A percentile compares a stretch with the other conserved stretches of the same genome.
phyloP scores from a whole-genome alignment of 2,113 vertebrate species.

The Cathartes aura region DNA sequence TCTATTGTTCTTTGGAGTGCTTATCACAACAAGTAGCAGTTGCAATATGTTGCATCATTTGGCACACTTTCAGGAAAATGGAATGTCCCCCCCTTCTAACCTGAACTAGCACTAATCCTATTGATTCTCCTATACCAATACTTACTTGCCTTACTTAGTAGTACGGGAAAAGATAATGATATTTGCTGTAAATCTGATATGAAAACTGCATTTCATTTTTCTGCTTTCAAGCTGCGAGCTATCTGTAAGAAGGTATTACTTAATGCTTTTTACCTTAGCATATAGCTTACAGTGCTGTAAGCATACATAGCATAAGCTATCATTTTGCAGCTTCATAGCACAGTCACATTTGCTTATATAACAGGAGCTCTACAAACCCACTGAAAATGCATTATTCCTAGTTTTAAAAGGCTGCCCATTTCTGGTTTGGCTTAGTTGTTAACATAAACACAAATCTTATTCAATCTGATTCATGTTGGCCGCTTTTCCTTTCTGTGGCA shows the following conservation, averaged over 20 bases:
- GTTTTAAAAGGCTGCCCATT: constrained; percentile 14
- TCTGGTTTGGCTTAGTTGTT: constrained; percentile 46
- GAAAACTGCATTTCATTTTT: constrained; percentile 98
- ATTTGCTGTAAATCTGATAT: constrained; percentile 81
- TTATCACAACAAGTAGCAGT: constrained; percentile 42
- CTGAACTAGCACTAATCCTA: constrained; percentile 34
- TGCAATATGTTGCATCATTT: constrained; percentile 56
- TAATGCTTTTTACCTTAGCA: constrained; percentile 80
- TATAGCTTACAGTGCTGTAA: constrained; percentile 77
- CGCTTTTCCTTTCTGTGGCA: constrained; percentile 7
- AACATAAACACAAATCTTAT: constrained; percentile 7
- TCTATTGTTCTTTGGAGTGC: constrained; percentile 45
- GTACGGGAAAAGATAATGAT: constrained; percentile 39
- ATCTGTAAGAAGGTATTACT: constrained; percentile 99
- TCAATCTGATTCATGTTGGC: background rate
- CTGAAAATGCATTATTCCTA: constrained; percentile 76
- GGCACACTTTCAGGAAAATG: constrained; percentile 79
- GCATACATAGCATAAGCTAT: constrained; percentile 64
- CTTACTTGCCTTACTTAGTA: constrained; percentile 57
- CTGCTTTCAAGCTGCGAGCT: constrained; percentile 99
- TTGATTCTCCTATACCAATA: constrained; percentile 41
- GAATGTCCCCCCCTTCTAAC: constrained; percentile 71
- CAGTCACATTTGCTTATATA: constrained; percentile 73
- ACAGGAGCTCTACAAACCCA: constrained; percentile 65
- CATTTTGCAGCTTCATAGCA: constrained; percentile 71